Evolutionary conservation across 2,888 invertebrate species (phyloP).

Genomic region (Bibio marci): DNA sequence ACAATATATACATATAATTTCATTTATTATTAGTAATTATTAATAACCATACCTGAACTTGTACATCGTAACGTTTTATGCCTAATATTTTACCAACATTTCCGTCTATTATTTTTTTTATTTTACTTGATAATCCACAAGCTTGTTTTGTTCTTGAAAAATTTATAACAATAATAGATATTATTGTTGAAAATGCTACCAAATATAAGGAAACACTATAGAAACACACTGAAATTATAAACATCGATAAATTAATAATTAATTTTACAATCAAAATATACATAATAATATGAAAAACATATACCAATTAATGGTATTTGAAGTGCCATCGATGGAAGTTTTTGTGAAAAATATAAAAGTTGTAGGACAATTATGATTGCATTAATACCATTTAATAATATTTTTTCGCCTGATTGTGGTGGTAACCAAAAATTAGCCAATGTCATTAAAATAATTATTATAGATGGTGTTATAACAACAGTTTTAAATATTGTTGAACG

Average conservation of each 20-base stretch:
- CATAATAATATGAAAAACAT: constrained; percentile 10
- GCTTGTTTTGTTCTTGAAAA: constrained; percentile 30
- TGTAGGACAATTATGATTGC: constrained; percentile 41
- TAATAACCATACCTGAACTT: too few species aligned
- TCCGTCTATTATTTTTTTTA: constrained; percentile 23
- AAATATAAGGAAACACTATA: constrained; percentile 34
- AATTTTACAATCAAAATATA: too few species aligned
- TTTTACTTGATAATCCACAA: constrained; percentile 28
- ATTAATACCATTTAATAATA: constrained; percentile 39
- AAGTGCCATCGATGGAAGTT: constrained; percentile 30
- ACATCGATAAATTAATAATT: constrained; percentile 4
- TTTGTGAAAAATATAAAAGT: constrained; percentile 43
- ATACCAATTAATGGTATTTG: constrained; percentile 32
- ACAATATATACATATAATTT: too few species aligned
- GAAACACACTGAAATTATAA: constrained; percentile 36
- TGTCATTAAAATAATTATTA: constrained; percentile 41
- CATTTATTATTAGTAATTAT: too few species aligned
- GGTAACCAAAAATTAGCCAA: constrained; percentile 48
- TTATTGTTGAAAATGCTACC: constrained; percentile 33
- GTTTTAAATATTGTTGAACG: constrained; percentile 41
- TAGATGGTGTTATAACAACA: constrained; percentile 42
- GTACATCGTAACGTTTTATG: constrained; percentile 25
- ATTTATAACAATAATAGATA: constrained; percentile 36
- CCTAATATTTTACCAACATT: constrained; percentile 9
- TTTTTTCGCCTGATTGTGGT: constrained; percentile 48